Base-by-base conservation (phyloP, 2,113 vertebrate species). In the Bufo gargarizans region DNA sequence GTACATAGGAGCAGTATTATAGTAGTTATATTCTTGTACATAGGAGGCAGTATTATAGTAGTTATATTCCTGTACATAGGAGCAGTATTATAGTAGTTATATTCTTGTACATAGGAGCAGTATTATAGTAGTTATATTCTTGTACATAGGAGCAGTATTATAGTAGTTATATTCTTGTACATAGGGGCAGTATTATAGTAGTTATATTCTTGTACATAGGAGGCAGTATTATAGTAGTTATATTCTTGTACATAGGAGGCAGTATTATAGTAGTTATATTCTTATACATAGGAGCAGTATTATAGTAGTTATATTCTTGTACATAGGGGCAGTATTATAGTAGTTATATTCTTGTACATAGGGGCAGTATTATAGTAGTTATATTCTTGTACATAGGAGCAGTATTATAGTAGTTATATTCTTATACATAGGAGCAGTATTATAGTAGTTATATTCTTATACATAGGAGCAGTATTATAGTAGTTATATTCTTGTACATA, bases 261-360 rank as follows among this genome's bases (percentile, higher is more conserved):
- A 72, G 69, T 72, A 72, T 72, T 72, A 72, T 72, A 72, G 69
- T 72, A 72, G 69, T 72, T 72, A 72, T 72, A 72, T 72, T 72
- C 69, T 72, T 72, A 22, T 72, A 72, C 69, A 72, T 72, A 72
- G 69, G 69, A 45, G 69, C 63, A 67, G 63, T 67, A 67, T 67
- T 67, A 67, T 67, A 67, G 63, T 67, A 67, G 63, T 67, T n/a
- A 67, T 67, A 67, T 67, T 67, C 63, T 67, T 67, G 63, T 67
- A 67, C 63, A 67, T 67, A n/a, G 20, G 20, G 2, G 63, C 63
- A n/a, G 63, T n/a, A 67, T 67, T 67, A 20, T 67, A 67, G 63
- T n/a, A 67, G 63, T 67, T 67, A 67, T 67, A 67, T 22, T 67
- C 63, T 67, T n/a, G 63, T 67, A 67, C 63, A 67, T 67, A 67